Base-by-base conservation (phyloP, 2,797 vertebrate genomes). In the Heteromormyrus szaboi region DNA sequence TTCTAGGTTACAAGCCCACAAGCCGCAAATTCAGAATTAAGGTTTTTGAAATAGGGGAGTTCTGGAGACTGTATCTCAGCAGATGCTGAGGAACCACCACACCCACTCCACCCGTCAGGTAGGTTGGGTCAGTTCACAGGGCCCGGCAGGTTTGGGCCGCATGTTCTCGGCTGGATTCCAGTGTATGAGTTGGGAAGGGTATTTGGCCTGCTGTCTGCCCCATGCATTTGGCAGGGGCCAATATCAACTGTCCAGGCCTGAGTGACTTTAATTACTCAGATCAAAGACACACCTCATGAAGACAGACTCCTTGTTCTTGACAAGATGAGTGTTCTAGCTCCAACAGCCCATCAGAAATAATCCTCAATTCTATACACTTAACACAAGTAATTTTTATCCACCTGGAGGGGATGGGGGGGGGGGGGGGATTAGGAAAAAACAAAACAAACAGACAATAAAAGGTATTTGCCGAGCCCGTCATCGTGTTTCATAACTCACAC, bases 361-460 rank as follows among this genome's bases (percentile, higher is more conserved):
- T 29, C 51, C 48, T 86, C 33, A 54, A 86, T 91, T 93, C 93
- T 95, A 91, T 93, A 94, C 93, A 76, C 33, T 93, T 92, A 93
- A 94, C 6, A 93, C 94, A 62, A 62, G 22, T 76, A 33, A 76
- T 76, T 76, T 72, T 76, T 37, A 76, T 41, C 33, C 68, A 76
- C 33, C 33, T 37, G 33, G 68, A 76, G 33, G 68, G 94, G 95
- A 51, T 85, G 17, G 48, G 41, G 95, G 95, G n/a, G n/a, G 17
- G 48, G 41, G 95, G 91, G 89, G 93, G 95, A 92, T 93, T 92
- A 91, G 92, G 91, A 92, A 76, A 76, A 76, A 76, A 76, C 33
- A 41, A 76, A 25, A 65, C 8, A 65, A 12, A 65, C 62, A 56
- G 90, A 89, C 91, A 93, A 92, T 93, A 94, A 89, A 91, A 93